Base-by-base conservation (phyloP, 2,113 vertebrate species). In the Perognathus longimembris region DNA sequence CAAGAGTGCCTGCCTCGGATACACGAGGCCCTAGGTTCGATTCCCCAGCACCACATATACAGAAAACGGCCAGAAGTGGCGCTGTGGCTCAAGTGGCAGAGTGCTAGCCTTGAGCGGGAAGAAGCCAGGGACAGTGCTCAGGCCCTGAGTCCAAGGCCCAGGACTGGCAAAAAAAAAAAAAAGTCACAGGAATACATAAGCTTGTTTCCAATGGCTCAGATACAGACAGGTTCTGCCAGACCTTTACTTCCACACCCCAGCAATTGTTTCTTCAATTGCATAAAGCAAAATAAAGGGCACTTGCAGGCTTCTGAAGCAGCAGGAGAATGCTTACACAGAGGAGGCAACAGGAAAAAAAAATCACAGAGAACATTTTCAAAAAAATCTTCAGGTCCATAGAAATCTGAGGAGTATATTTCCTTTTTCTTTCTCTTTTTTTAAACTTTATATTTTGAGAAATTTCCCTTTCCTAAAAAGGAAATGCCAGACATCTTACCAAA, bases 401-500 rank as follows among this genome's bases (percentile, higher is more conserved):
- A 87, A 94, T 0, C 85, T 91, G 26, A 73, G 32, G 22, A 66
- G 15, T 79, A 54, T 22, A 42, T 78, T 38, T 75, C 45, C 59
- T 70, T 63, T 40, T 18, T 73, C 36, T 40, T 73, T 63, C 8
- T 76, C 24, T 34, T 61, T 89, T 73, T 71, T n/a, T 38, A 10
- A 64, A 69, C 21, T 94, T 85, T 40, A 0, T 66, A 83, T 84
- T 92, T 90, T 91, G 73, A 88, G 40, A 83, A 89, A 81, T 17
- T 54, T 20, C 67, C 36, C 50, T 87, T 85, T 84, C 64, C 77
- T 90, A 40, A 95, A 90, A 82, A 93, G 92, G 82, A 78, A 85
- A 79, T 0, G 20, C 85, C 30, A 69, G 73, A 1, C 0, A 77
- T 78, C 78, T 93, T 85, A 93, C 90, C 32, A 96, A 96, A 77